Percentiles rank a stretch among this genome's conserved stretches.
Evolutionary conservation across 2,797 vertebrate genomes (phyloP).

Genomic region (Oreochromis grahami): DNA sequence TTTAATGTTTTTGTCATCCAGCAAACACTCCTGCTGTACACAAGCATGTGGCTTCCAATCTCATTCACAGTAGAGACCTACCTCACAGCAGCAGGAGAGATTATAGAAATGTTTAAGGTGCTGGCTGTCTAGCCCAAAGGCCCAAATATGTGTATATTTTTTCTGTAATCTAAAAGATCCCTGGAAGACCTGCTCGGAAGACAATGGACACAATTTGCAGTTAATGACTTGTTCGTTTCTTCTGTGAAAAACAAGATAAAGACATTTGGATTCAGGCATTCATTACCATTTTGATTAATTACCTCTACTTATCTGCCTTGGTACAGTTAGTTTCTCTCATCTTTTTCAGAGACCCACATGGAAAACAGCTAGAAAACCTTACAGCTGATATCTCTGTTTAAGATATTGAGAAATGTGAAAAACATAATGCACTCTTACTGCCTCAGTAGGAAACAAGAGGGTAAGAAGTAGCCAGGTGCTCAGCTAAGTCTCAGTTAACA

Average conservation of each 20-base stretch:
- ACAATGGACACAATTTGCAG: conserved; percentile 5
- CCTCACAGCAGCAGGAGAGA: neutral
- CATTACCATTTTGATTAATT: conserved; percentile 42
- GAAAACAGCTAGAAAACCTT: neutral
- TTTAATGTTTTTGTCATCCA: neutral
- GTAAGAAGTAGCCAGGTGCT: neutral
- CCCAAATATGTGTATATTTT: neutral
- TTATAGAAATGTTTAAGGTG: neutral
- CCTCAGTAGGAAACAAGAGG: neutral
- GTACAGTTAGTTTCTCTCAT: neutral
- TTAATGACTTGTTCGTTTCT: conserved; percentile 15
- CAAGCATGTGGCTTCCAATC: neutral
- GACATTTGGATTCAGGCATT: conserved; percentile 20
- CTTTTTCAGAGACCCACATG: neutral
- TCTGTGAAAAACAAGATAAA: conserved; percentile 25
- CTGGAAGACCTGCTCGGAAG: neutral
- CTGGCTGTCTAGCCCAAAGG: neutral
- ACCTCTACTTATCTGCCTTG: conserved; percentile 7
- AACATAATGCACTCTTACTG: neutral
- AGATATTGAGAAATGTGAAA: neutral
- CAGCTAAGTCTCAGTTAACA: neutral
- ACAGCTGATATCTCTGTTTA: neutral
- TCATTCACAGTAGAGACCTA: neutral
- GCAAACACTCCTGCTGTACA: neutral
- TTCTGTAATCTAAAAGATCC: neutral